Evolutionary conservation across 2,797 vertebrate genomes (phyloP).

Genomic region (Synaphobranchus kaupii): DNA sequence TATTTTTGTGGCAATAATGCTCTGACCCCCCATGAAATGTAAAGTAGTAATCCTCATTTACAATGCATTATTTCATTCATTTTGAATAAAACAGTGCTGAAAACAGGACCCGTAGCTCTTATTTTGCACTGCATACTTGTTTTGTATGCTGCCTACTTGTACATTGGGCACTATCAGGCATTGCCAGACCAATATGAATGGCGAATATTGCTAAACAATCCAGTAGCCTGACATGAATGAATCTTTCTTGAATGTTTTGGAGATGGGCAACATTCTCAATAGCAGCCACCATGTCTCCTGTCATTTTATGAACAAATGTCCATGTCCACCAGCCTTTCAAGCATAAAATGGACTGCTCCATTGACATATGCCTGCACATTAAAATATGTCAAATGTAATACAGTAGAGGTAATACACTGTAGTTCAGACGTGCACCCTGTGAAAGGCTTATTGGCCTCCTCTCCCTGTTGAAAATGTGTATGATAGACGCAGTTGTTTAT

Average conservation of each 20-base stretch:
- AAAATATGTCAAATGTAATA: not conserved
- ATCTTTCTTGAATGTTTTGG: not conserved
- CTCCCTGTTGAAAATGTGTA: not conserved
- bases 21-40: too few relatives aligned
- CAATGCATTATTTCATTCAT: not conserved
- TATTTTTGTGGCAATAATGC: too few relatives aligned
- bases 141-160: not conserved
- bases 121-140: not conserved
- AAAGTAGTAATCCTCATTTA: too few relatives aligned
- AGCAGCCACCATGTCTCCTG: not conserved
- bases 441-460: not conserved
- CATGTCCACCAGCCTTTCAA: not conserved
- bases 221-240: not conserved
- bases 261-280: not conserved
- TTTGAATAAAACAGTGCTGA: not conserved
- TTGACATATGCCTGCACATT: not conserved
- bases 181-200: not conserved
- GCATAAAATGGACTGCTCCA: constrained; percentile 8
- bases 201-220: not conserved
- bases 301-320: not conserved
- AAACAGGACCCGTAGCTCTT: not conserved
- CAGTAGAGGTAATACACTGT: not conserved
- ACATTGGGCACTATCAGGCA: not conserved
- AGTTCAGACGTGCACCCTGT: not conserved
- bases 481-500: not conserved